Base-by-base conservation (phyloP, 2,888 invertebrate genomes). In the Villa cingulata region DNA sequence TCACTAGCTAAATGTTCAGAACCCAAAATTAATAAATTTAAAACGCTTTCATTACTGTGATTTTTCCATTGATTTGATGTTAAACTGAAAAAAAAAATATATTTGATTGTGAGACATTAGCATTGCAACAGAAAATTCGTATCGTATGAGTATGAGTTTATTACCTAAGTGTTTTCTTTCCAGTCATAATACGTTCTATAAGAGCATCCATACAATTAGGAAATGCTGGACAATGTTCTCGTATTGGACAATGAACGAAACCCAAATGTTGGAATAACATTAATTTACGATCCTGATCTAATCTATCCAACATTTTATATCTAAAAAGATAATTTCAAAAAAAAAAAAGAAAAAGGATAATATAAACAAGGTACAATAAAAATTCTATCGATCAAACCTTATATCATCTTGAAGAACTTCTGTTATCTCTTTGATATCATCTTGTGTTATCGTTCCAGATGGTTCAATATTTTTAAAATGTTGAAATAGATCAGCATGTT, bases 241-340 rank as follows among this genome's bases (percentile, higher is more conserved):
- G 74, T 67, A 91, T 88, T 15, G 95, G 94, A 66, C 89, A 90
- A 71, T 95, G 92, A 48, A 95, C 86, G 70, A 96, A 96, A 49
- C 94, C 92, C 39, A 95, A 73, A 69, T 95, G 95, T 67, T 94
- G 92, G 61, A 94, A 87, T 51, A 97, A 74, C 81, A 96, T 88
- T 56, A 94, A 74, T 66, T 92, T 90, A 53, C 97, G 74, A 63
- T 96, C 94, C 69, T 94, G 92, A 71, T 94, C 92, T 66, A 96
- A 76, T 48, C 91, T 80, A 69, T 92, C 90, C 62, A 97, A 74
- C 68, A 90, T 84, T 70, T 92, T 91, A 71, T 92, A 96, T 70
- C 92, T 88, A 57, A 34, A 59, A 57, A 49, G n/a, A n/a, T n/a
- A 17, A 53, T 41, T 45, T 23, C 29, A 27, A 7, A 23, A 23